Base-by-base conservation (phyloP, 2,888 invertebrate genomes). In the Spodoptera exigua region DNA sequence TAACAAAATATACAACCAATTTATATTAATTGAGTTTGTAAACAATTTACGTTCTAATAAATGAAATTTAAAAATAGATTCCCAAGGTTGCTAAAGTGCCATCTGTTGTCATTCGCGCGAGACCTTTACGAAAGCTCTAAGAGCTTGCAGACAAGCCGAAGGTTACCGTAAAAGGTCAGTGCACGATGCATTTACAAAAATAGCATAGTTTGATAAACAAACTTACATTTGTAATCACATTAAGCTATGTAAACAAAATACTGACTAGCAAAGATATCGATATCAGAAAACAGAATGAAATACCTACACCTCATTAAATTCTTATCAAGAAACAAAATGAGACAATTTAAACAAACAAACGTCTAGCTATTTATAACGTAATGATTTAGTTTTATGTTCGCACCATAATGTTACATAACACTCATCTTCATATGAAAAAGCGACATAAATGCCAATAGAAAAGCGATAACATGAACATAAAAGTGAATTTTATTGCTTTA, bases 401-500 rank as follows among this genome's bases (percentile, higher is more conserved):
- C 75, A 68, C 78, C 82, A 83, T 84, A 83, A 85, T 78, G 79
- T 85, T 83, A 85, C 75, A 72, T 83, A 87, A 84, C 74, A 71
- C 73, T 80, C 80, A 82, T 77, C 74, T 83, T 76, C 77, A 72
- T 84, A 86, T 82, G 82, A 88, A 87, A 87, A 85, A 84, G 84
- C 83, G 87, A 83, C 88, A 85, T 89, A 89, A 90, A 81, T 86
- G 85, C 84, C 91, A 89, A 92, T 93, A 92, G 92, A 90, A 87
- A 83, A 81, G 87, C 86, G 85, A 91, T 93, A 93, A 92, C 84
- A 84, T 70, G 84, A 76, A 84, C 92, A 87, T 93, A 93, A 92
- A 91, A 89, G 84, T 79, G 79, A 84, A 86, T 91, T 92, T 94
- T 93, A 94, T 92, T 83, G 82, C 93, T 89, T 89, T 91, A 93